A percentile compares a stretch with the other conserved stretches of the same genome.
Evolutionary conservation across 2,888 invertebrate species (phyloP).

Genomic region (Tetrapedia diversipes): DNA sequence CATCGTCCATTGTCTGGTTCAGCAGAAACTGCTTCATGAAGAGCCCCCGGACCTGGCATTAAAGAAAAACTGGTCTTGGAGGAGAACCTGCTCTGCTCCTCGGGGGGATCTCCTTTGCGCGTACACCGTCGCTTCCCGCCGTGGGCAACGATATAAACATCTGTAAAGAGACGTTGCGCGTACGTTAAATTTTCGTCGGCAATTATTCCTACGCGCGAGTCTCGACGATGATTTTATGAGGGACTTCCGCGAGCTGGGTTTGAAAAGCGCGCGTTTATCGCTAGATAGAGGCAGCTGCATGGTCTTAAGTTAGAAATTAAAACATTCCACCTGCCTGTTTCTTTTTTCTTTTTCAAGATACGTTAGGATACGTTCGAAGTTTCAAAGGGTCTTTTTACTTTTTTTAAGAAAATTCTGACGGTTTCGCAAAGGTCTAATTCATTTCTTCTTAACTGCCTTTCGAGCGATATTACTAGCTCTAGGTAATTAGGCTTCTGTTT

Average conservation of each 20-base stretch:
- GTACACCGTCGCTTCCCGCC: constrained; percentile 38
- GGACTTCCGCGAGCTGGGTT: constrained; percentile 6
- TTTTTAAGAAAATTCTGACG: no score
- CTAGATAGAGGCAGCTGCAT: no score
- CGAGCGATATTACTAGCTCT: no score
- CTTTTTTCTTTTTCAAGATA: no score
- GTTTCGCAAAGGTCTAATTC: no score
- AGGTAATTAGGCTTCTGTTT: no score
- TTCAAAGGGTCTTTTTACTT: no score
- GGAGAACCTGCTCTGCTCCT: constrained; percentile 50
- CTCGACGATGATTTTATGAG: neutral
- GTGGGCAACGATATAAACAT: constrained; percentile 50
- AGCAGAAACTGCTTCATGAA: constrained; percentile 59
- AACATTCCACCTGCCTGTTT: no score
- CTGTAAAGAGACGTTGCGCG: constrained; percentile 39
- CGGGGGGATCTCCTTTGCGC: constrained; percentile 8
- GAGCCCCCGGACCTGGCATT: constrained; percentile 51
- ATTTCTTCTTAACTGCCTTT: no score
- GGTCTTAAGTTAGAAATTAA: no score
- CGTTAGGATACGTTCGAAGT: no score
- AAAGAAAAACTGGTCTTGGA: constrained; percentile 63
- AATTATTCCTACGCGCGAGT: neutral
- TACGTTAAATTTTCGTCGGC: constrained; percentile 29
- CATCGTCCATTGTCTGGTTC: constrained; percentile 59
- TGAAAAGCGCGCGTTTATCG: neutral